Evolutionary conservation across 1,140 invertebrate genomes (phyloP), one percentile per base, ranked within the genome.

Genomic region (Hylaeus volcanicus): DNA sequence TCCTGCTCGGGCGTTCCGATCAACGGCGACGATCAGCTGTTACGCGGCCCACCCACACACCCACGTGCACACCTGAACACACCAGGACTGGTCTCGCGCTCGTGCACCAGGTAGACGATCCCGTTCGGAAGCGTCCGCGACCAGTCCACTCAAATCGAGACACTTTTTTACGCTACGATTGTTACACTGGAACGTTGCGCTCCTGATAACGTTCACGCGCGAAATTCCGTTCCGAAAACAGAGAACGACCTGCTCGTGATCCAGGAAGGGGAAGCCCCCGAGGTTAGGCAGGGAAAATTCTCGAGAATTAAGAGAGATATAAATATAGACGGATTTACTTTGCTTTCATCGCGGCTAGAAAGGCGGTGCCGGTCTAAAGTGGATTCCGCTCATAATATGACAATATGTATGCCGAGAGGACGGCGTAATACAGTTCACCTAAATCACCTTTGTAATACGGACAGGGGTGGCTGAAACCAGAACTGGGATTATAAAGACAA

Each of bases 21-120:
- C 84, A 82, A 87, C 81, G 82, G 64, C 75, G 81, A 82, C 86
- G 87, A 88, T 88, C 87, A 81, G 86, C 73, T 88, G 87, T 87
- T 86, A 81, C 55, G 39, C 68, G 64, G 6, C 72, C 79, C 79
- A 85, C 80, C 78, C 78, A 77, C 85, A 79, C 78, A 82, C 66
- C 51, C 74, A 58, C 71, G 48, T 53, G 37, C 61, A 39, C 70
- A 65, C 53, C n/a, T 65, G 61, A 56, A 73, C 51, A 8, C 39
- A 48, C 2, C 68, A 2, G 12, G 37, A 5, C 12, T 60, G 60
- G 48, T 69, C 26, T 8, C 41, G 64, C 41, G 64, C 51, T 43
- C 75, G 56, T 71, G 61, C 69, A 39, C 41, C n/a, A 58, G 71
- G 51, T 60, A 61, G 78, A 48, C 58, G 72, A 66, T 70, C n/a